These are phyloP conservation scores for Cephus nigrinus DNA, from an alignment of 2,888 invertebrate genomes.

Conservation along the genomic window DNA sequence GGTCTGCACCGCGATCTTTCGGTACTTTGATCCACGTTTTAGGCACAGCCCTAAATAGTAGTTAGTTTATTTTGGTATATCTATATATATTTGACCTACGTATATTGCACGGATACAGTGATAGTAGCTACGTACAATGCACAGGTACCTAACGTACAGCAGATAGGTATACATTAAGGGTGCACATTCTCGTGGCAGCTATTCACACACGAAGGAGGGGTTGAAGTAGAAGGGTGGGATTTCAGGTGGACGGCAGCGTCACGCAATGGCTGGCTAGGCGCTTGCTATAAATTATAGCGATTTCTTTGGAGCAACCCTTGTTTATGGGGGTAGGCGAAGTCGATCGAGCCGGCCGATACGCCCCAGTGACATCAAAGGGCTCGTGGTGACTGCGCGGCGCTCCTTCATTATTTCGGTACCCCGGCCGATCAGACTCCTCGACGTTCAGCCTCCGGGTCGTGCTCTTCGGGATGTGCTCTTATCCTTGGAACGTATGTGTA, in stretches of 20 bases:
- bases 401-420: constrained; percentile 9
- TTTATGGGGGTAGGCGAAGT: constrained; percentile 60
- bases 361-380: constrained; percentile 59
- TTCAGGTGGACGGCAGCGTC: constrained; percentile 37
- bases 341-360: constrained; percentile 55
- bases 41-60: neutral
- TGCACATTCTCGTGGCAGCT: neutral
- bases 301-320: constrained; percentile 62
- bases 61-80: neutral
- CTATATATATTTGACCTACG: neutral
- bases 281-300: constrained; percentile 60
- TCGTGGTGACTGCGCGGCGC: constrained; percentile 15
- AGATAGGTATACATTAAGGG: neutral
- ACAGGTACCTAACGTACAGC: neutral
- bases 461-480: neutral
- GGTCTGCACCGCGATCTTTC: neutral
- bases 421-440: neutral
- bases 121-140: neutral
- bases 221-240: neutral
- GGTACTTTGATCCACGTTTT: neutral
- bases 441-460: neutral
- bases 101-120: neutral
- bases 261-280: constrained; percentile 59
- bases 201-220: neutral
- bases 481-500: neutral